Evolutionary conservation across 2,113 vertebrate species (phyloP).

Genomic region (Hiodon alosoides): DNA sequence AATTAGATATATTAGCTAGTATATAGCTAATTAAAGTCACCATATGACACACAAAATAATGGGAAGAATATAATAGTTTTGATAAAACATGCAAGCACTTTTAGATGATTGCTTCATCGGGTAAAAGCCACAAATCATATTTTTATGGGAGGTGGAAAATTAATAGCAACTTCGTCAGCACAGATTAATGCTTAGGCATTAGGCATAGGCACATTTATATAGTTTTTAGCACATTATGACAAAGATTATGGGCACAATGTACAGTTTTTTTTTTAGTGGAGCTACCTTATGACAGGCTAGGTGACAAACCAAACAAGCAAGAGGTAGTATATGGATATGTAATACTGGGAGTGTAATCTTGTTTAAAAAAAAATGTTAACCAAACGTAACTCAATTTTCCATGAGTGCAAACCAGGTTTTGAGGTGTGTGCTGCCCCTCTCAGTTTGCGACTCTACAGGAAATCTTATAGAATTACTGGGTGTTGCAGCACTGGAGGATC

Average conservation of each 20-base stretch:
- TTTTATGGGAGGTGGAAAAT: slow-evolving; percentile 7
- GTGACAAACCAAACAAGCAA: slow-evolving; percentile 26
- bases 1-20: background rate
- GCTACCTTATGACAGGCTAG: slow-evolving; percentile 27
- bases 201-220: background rate
- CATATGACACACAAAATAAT: background rate
- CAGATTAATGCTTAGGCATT: slow-evolving; percentile 6
- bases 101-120: background rate
- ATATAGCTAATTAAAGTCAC: slow-evolving; percentile 9
- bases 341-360: slow-evolving; percentile 25
- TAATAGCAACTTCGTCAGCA: slow-evolving; percentile 1
- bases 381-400: slow-evolving; percentile 28
- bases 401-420: slow-evolving; percentile 9
- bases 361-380: slow-evolving; percentile 30
- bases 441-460: background rate
- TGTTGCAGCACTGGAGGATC: slow-evolving; percentile 18
- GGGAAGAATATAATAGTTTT: background rate
- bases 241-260: background rate
- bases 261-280: background rate
- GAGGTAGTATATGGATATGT: slow-evolving; percentile 16
- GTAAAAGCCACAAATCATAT: background rate
- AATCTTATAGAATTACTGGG: slow-evolving; percentile 14
- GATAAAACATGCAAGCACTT: background rate
- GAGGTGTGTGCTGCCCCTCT: slow-evolving; percentile 3
- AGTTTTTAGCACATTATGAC: background rate